These are phyloP conservation scores for Myioborus miniatus DNA, from an alignment of 2,797 vertebrate genomes.

Conservation along the genomic window DNA sequence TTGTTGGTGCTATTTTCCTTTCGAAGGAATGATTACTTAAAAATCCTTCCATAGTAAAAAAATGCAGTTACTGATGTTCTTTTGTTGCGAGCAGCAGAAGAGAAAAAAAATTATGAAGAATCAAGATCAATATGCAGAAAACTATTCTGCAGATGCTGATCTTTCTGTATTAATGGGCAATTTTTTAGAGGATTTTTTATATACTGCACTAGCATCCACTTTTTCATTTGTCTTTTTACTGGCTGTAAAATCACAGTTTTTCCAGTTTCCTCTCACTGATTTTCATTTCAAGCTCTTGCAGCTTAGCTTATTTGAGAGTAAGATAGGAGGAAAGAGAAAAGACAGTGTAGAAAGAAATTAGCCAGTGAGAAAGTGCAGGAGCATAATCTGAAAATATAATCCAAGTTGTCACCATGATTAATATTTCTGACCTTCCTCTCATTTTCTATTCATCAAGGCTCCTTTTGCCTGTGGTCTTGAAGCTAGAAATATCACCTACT, in stretches of 20 bases:
- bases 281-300: constrained; percentile 2
- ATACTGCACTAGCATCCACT: neutral
- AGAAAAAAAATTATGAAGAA: neutral
- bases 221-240: constrained; percentile 34
- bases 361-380: neutral
- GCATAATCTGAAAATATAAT: neutral
- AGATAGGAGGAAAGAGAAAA: neutral
- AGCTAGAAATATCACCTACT: neutral
- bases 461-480: neutral
- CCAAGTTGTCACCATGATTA: constrained; percentile 33
- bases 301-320: neutral
- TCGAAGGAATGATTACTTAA: neutral
- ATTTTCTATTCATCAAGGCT: neutral
- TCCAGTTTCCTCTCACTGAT: constrained; percentile 31
- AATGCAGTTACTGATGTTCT: neutral
- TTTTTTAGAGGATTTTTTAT: neutral
- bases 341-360: neutral
- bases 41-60: neutral
- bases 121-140: constrained; percentile 4
- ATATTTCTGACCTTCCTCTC: constrained; percentile 11
- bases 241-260: constrained; percentile 1
- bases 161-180: neutral
- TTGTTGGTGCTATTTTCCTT: neutral
- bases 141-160: neutral
- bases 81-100: neutral